Conservation (phyloP, 2,113 vertebrate species). For the Phocoena phocoena region DNA sequence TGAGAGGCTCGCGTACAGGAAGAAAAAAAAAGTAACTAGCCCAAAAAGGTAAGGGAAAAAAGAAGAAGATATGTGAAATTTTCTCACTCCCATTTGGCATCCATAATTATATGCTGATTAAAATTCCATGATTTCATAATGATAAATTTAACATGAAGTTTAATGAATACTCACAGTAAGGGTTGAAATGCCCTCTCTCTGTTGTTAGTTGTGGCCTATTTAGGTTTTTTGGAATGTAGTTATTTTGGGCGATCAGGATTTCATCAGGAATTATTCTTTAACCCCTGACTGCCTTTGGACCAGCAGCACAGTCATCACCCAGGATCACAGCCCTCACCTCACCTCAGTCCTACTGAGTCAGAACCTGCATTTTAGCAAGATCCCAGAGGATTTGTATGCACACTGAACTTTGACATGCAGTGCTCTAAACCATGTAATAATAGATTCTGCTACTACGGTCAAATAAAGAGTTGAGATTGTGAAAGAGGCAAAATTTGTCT, state of each 20-base stretch:
- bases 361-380: background rate
- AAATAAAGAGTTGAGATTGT: background rate
- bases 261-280: background rate
- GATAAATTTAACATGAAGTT: background rate
- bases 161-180: background rate
- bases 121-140: slow-evolving; percentile 22
- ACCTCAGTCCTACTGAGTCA: background rate
- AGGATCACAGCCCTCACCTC: rapidly evolving
- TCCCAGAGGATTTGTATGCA: background rate
- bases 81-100: background rate
- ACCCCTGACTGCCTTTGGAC: background rate
- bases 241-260: background rate
- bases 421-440: background rate
- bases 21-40: background rate
- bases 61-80: background rate
- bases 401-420: background rate
- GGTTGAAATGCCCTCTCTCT: background rate
- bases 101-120: background rate
- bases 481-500: slow-evolving; percentile 2
- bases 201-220: background rate
- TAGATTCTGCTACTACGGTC: background rate
- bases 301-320: too few relatives aligned
- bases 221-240: background rate
- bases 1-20: too few relatives aligned
- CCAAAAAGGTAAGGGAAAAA: background rate